phyloP scores from a whole-genome alignment of 2,797 vertebrate species.

The Odontamblyopus rebecca region DNA sequence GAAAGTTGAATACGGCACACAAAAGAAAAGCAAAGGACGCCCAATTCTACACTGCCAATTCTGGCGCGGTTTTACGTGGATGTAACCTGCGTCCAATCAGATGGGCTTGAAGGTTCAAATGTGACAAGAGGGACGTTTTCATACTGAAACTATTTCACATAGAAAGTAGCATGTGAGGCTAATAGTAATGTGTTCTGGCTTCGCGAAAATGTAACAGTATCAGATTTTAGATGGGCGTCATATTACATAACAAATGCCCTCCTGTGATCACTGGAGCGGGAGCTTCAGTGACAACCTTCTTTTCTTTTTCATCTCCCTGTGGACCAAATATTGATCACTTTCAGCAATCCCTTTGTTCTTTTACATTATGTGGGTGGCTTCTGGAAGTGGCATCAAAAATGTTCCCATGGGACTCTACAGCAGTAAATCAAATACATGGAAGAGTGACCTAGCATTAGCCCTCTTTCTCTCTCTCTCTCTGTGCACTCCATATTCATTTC shows the following conservation, averaged over 20 bases:
- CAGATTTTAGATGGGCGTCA: too few species aligned
- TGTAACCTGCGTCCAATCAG: slow-evolving; percentile 52
- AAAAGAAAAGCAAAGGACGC: slow-evolving; percentile 24
- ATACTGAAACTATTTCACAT: background rate
- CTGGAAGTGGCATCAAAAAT: background rate
- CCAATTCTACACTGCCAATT: slow-evolving; percentile 17
- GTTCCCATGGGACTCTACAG: slow-evolving; percentile 4
- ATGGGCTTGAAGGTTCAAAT: slow-evolving; percentile 12
- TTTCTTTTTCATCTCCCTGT: slow-evolving; percentile 3
- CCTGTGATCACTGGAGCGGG: background rate
- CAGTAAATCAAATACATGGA: background rate
- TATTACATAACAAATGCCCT: background rate
- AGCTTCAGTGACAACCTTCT: background rate
- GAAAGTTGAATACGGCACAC: slow-evolving; percentile 8
- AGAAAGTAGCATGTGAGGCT: background rate
- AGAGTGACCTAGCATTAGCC: background rate
- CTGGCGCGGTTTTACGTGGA: slow-evolving; percentile 51
- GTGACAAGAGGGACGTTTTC: background rate
- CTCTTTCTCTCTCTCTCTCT: background rate
- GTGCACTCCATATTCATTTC: too few species aligned
- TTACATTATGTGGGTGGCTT: slow-evolving; percentile 15
- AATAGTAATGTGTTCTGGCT: background rate
- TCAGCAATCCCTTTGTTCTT: slow-evolving; percentile 10
- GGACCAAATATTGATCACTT: slow-evolving; percentile 22
- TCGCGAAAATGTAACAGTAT: background rate